Evolutionary conservation across 2,888 invertebrate species (phyloP), one percentile per base, ranked within the genome.

Genomic region (Volucella zonaria): DNA sequence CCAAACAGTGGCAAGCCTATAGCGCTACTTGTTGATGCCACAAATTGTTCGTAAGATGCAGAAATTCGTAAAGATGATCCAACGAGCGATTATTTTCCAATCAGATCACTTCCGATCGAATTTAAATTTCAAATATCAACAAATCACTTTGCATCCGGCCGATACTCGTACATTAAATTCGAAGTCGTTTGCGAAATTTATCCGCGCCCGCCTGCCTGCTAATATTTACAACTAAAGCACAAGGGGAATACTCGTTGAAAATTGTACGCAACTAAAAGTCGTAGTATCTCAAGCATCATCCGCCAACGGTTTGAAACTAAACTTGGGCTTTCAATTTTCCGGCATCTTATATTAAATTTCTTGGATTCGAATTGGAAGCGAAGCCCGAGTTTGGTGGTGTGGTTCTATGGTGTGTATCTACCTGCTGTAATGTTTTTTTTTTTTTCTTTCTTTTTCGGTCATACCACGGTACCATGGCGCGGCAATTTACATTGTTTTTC

Each of bases 311-410:
- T 58, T 59, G 51, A 85, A 78, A 86, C 86, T 82, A 86, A 86
- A 78, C 58, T 78, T 68, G 38, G 64, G 54, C 64, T 78, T 58
- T 38, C 38, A 56, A 61, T 86, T 86, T 86, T 79, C 78, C 82
- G 82, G 54, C 75, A 86, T 75, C 78, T 86, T 82, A 82, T 86
- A 86, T 82, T 74, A 54, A 74, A 71, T 86, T 78, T 86, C 79
- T 71, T 76, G 66, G 47, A 73, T 79, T 45, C n/a, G 31, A 52
- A 56, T 67, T 73, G 23, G 49, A 54, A 59, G 59, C 18, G 31
- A 31, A 31, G 6, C 31, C 4, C 56, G 47, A 45, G 51, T 38
- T 23, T 68, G 58, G 45, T 66, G 59, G 47, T 49, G 74, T 52
- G 73, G 14, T 54, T 43, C 15, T 52, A 12, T 54, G 43, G 11